Conservation (phyloP, 2,113 vertebrate species). For the Porphyrio hochstetteri region DNA sequence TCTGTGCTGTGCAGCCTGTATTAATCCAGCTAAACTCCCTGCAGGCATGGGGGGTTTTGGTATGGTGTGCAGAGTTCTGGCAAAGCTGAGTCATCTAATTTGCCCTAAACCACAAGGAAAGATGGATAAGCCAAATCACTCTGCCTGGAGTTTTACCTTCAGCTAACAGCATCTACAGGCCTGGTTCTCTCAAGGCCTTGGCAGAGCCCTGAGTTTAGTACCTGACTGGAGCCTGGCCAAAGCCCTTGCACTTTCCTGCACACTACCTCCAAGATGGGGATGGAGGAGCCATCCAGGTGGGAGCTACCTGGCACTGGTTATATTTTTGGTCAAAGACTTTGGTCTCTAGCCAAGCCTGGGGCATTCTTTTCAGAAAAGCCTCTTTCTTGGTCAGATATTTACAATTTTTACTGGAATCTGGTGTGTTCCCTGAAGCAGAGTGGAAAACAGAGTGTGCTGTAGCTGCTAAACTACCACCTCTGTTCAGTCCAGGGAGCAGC, state of each 20-base stretch:
- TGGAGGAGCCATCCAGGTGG: neutral
- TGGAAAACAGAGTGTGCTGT: neutral
- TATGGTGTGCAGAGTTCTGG: fast-evolving
- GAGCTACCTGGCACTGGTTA: fast-evolving
- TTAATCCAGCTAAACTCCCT: neutral
- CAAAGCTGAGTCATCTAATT: neutral
- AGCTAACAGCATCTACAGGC: neutral
- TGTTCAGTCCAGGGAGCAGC: neutral
- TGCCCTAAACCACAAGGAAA: neutral
- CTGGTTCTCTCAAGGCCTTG: neutral
- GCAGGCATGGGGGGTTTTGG: neutral
- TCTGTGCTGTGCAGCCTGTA: neutral
- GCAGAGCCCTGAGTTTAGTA: neutral
- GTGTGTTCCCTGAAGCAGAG: neutral
- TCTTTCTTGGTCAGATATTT: neutral
- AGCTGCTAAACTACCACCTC: neutral
- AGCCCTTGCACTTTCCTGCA: neutral
- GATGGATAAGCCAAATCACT: neutral
- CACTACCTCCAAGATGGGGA: neutral
- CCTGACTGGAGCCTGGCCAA: neutral
- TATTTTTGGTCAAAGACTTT: neutral
- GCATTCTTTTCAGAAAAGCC: neutral
- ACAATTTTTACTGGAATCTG: neutral
- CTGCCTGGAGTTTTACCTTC: neutral
- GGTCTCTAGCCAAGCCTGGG: neutral